A percentile compares a stretch with the other conserved stretches of the same genome.
phyloP scores from a whole-genome alignment of 2,888 invertebrate species.

The Aphidoletes aphidimyza region DNA sequence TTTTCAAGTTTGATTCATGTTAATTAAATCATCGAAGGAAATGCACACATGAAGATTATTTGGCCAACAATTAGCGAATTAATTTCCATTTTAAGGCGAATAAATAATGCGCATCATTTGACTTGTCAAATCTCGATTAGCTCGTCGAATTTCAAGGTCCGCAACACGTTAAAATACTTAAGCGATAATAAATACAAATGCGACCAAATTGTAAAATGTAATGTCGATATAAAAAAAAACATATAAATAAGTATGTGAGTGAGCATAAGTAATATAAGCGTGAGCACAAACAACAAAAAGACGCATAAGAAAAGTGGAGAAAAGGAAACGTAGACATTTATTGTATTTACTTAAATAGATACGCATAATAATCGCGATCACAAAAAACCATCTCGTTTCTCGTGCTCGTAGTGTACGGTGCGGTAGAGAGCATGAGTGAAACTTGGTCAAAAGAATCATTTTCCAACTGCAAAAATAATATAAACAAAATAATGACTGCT shows the following conservation, averaged over 20 bases:
- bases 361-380: background rate
- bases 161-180: too few species aligned
- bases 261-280: too few species aligned
- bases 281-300: background rate
- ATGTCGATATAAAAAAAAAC: background rate
- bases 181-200: too few species aligned
- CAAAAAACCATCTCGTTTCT: too few species aligned
- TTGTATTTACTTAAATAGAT: background rate
- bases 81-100: background rate
- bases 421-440: background rate
- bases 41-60: background rate
- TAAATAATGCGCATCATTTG: background rate
- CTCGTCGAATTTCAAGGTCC: background rate
- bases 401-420: too few species aligned
- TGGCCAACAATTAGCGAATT: background rate
- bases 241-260: background rate
- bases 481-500: constrained; percentile 29
- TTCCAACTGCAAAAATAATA: background rate
- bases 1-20: background rate
- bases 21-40: background rate
- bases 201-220: too few species aligned
- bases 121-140: background rate
- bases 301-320: background rate
- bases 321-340: background rate
- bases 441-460: constrained; percentile 15